A percentile compares a stretch with the other conserved stretches of the same genome.
These are phyloP conservation scores for Myotis yumanensis DNA, from an alignment of 2,113 vertebrate genomes.

Conservation along the genomic window DNA sequence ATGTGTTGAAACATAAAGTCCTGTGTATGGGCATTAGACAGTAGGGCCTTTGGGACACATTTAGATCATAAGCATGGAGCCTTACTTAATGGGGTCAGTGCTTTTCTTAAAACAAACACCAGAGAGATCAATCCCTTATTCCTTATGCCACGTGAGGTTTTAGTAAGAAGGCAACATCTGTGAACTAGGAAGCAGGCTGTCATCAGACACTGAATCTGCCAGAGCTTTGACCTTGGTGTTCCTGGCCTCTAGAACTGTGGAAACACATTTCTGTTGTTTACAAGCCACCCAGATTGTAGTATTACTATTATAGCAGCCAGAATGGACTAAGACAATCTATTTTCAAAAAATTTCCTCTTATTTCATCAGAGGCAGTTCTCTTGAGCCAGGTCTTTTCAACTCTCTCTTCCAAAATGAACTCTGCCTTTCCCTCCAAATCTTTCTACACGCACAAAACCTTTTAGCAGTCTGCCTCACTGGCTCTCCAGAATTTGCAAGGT, in stretches of 20 bases:
- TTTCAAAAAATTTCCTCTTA: neutral
- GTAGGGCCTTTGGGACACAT: neutral
- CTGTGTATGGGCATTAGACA: neutral
- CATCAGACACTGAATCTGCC: neutral
- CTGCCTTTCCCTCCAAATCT: neutral
- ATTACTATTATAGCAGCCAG: neutral
- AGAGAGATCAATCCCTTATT: neutral
- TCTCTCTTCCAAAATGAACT: neutral
- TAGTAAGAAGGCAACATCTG: neutral
- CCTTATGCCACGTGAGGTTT: neutral
- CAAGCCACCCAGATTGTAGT: neutral
- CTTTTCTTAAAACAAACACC: neutral
- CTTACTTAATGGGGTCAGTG: neutral
- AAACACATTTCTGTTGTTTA: neutral
- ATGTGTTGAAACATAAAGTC: neutral
- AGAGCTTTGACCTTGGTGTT: neutral
- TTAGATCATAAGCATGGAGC: neutral
- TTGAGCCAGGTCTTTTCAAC: neutral
- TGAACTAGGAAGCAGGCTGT: neutral
- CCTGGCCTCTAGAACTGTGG: neutral
- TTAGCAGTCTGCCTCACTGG: neutral
- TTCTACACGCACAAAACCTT: neutral
- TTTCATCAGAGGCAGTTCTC: neutral
- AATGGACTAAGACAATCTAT: neutral
- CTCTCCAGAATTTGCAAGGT: neutral